A percentile compares a stretch with the other conserved stretches of the same genome.
phyloP scores from a whole-genome alignment of 2,113 vertebrate species.

The Leptodactylus fuscus region DNA sequence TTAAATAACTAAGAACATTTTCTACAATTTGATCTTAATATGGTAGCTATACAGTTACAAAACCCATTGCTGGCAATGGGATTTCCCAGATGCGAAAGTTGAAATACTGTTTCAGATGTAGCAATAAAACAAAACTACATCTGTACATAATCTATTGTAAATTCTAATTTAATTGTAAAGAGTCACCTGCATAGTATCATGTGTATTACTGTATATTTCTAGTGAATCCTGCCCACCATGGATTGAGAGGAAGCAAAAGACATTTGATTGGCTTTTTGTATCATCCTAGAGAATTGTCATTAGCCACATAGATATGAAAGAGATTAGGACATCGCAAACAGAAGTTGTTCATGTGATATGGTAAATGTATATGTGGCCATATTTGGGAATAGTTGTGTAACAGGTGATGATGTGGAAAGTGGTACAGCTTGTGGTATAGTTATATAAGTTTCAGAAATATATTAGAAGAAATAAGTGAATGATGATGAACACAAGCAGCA shows the following conservation, averaged over 20 bases:
- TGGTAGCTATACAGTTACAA: not conserved
- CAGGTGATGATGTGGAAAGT: slow-evolving; percentile 46
- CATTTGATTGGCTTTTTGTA: slow-evolving; percentile 20
- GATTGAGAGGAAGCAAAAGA: not conserved
- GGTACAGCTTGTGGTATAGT: slow-evolving; percentile 50
- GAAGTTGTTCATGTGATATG: slow-evolving; percentile 24
- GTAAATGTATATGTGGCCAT: slow-evolving; percentile 46
- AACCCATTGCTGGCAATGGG: slow-evolving; percentile 46
- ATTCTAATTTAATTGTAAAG: slow-evolving; percentile 2
- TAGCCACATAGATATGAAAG: not conserved
- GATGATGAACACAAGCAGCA: slow-evolving; percentile 25
- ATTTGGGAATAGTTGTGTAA: slow-evolving; percentile 49
- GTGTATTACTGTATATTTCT: slow-evolving; percentile 3
- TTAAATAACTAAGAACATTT: not conserved
- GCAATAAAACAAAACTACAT: slow-evolving; percentile 1
- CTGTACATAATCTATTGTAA: slow-evolving; percentile 28
- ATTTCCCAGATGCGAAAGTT: not conserved
- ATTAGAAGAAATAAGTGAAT: slow-evolving; percentile 47
- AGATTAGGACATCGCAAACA: slow-evolving; percentile 31
- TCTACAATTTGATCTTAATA: not conserved
- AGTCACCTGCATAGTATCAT: not conserved
- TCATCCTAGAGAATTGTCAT: not conserved
- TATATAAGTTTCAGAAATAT: slow-evolving; percentile 19
- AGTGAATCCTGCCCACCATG: slow-evolving; percentile 13
- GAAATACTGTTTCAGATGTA: slow-evolving; percentile 26